Percentiles rank a stretch among this genome's conserved stretches.
phyloP scores from a whole-genome alignment of 2,888 invertebrate species.

The Tiliacea aurago region DNA sequence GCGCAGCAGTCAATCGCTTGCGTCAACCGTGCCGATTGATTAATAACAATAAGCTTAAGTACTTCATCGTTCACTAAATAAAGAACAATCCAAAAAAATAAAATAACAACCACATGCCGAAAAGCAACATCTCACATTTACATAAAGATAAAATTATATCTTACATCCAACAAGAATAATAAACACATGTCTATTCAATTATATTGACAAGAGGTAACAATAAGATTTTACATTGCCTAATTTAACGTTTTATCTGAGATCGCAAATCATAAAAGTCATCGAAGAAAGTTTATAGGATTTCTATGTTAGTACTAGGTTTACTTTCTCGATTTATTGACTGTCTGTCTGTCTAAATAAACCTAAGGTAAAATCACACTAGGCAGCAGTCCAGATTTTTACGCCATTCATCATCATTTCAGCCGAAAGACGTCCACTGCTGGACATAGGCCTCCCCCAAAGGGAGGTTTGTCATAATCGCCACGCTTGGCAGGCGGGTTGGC shows the following conservation, averaged over 20 bases:
- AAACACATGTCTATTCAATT: neutral
- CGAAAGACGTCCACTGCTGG: too few relatives aligned
- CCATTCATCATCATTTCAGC: too few relatives aligned
- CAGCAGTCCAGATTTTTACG: neutral
- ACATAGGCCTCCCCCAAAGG: too few relatives aligned
- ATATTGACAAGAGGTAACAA: constrained; percentile 5
- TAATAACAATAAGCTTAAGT: neutral
- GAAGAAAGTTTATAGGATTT: constrained; percentile 42
- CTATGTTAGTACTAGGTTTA: neutral
- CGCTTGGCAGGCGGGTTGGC: too few relatives aligned
- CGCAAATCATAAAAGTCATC: constrained; percentile 18
- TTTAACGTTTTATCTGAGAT: constrained; percentile 6
- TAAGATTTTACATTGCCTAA: neutral
- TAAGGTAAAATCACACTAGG: neutral
- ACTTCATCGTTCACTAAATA: too few relatives aligned
- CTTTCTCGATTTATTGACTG: constrained; percentile 44
- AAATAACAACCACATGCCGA: neutral
- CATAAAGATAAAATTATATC: neutral
- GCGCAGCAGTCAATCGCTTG: too few relatives aligned
- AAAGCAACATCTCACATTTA: neutral
- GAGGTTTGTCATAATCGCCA: too few relatives aligned
- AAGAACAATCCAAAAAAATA: neutral
- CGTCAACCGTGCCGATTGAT: too few relatives aligned
- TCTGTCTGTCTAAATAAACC: neutral
- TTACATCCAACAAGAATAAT: neutral